A percentile compares a stretch with the other conserved stretches of the same genome.
Evolutionary conservation across 2,113 vertebrate species (phyloP).

Genomic region (Plecotus auritus): DNA sequence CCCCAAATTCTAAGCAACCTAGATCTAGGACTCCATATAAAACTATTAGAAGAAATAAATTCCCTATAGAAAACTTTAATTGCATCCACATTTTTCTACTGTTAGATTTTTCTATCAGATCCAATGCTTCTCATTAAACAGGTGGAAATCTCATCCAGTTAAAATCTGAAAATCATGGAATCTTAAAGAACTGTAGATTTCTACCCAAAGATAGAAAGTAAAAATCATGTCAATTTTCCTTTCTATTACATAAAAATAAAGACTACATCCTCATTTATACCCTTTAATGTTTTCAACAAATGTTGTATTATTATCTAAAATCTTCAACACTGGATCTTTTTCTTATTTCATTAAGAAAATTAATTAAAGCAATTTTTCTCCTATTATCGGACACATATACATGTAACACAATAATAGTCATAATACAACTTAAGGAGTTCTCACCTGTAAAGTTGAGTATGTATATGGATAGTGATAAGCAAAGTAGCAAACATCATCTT

Average conservation of each 20-base stretch:
- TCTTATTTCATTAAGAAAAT: not conserved
- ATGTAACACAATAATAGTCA: not conserved
- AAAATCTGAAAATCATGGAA: slow-evolving; percentile 17
- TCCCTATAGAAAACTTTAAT: not conserved
- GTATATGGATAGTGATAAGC: slow-evolving; percentile 99
- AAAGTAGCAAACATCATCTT: slow-evolving; percentile 98
- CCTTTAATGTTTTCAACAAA: not conserved
- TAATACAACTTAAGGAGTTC: slow-evolving; percentile 13
- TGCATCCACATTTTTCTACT: not conserved
- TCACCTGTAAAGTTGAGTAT: slow-evolving; percentile 95
- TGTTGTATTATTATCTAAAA: slow-evolving; percentile 11
- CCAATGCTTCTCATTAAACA: slow-evolving; percentile 16
- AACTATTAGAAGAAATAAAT: not conserved
- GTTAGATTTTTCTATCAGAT: not conserved
- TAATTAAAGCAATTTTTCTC: slow-evolving; percentile 30
- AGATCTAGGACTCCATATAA: not conserved
- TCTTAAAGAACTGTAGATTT: not conserved
- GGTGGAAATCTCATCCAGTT: not conserved
- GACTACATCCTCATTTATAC: not conserved
- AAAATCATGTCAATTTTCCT: slow-evolving; percentile 13
- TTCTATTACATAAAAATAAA: not conserved
- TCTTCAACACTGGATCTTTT: not conserved
- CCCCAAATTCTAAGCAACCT: not conserved
- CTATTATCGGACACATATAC: not conserved
- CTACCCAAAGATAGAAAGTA: slow-evolving; percentile 14